Base-by-base conservation (phyloP, 2,888 invertebrate species). In the Tachina fera region DNA sequence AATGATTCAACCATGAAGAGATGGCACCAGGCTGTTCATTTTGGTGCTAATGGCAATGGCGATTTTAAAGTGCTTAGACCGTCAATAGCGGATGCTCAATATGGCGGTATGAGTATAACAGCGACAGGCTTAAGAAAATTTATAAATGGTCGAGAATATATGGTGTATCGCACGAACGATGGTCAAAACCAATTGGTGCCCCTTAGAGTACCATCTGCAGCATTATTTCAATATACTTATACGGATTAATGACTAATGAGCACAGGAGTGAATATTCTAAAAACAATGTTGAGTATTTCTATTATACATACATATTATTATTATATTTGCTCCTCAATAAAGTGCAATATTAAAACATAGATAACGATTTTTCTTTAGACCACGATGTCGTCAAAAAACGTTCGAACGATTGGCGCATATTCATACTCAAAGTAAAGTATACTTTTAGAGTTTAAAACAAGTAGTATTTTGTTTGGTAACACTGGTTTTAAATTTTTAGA, bases 61-160 rank as follows among this genome's bases (percentile, higher is more conserved):
- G 87, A 81, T 11, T 80, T 87, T 80, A 83, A 84, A 6, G 86
- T 67, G 31, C 49, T 75, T 88, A 88, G 79, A 14, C 71, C 75
- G 1, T 71, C 68, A n/a, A 53, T 80, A 19, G 82, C 81, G 13
- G 91, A 90, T 8, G 58, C 89, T 0, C 63, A 89, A 1, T 84
- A 88, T 43, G 90, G 88, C 11, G 87, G 77, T 10, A 84, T 78
- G n/a, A 85, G 78, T 9, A 86, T 85, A 14, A 87, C 88, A 9
- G 39, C 83, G 0, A 89, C 87, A 3, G 93, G 94, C 0, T 93
- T 94, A 19, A 94, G 93, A 81, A 94, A 94, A 89, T 93, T 94
- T 6, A 95, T 97, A 51, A 97, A 97, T 89, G 97, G 97, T 0
- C 94, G 96, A 67, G 96, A 96, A 89, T 97, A 97, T 91, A 95